Evolutionary conservation across 2,888 invertebrate genomes (phyloP).

Genomic region (Cetonia aurata): DNA sequence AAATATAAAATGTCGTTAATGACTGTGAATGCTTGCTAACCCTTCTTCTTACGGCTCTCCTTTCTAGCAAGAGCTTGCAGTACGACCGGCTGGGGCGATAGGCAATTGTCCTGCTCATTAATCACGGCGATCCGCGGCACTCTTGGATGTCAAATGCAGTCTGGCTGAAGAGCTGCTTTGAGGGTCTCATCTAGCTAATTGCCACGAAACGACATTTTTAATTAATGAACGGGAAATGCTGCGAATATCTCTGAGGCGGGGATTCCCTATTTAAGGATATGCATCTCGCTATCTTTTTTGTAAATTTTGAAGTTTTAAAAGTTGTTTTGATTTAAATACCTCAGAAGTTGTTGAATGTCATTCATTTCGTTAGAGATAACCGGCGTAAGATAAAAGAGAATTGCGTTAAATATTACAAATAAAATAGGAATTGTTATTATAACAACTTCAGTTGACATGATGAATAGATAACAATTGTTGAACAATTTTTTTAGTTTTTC

Average conservation of each 20-base stretch:
- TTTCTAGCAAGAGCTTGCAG: slow-evolving; percentile 52
- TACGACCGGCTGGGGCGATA: slow-evolving; percentile 54
- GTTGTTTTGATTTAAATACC: not conserved
- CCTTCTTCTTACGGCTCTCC: slow-evolving; percentile 60
- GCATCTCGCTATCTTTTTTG: slow-evolving; percentile 2
- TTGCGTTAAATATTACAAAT: too few relatives aligned
- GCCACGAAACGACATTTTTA: slow-evolving; percentile 67
- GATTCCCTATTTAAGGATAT: slow-evolving; percentile 12
- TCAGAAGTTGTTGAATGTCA: too few relatives aligned
- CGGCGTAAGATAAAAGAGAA: too few relatives aligned
- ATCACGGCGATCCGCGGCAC: slow-evolving; percentile 65
- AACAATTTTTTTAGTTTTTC: too few relatives aligned
- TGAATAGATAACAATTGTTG: too few relatives aligned
- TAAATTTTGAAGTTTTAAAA: not conserved
- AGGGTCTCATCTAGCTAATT: slow-evolving; percentile 67
- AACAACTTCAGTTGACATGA: too few relatives aligned
- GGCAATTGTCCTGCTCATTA: slow-evolving; percentile 67
- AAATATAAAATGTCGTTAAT: slow-evolving; percentile 63
- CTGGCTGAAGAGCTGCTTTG: slow-evolving; percentile 65
- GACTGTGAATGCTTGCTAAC: slow-evolving; percentile 51
- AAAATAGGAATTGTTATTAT: too few relatives aligned
- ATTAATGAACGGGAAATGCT: slow-evolving; percentile 63
- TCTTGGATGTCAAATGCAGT: slow-evolving; percentile 67
- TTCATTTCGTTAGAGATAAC: too few relatives aligned
- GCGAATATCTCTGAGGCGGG: slow-evolving; percentile 24